Evolutionary conservation across 2,113 vertebrate species (phyloP), one percentile per base, ranked within the genome.

Genomic region (Laticauda laticaudata): DNA sequence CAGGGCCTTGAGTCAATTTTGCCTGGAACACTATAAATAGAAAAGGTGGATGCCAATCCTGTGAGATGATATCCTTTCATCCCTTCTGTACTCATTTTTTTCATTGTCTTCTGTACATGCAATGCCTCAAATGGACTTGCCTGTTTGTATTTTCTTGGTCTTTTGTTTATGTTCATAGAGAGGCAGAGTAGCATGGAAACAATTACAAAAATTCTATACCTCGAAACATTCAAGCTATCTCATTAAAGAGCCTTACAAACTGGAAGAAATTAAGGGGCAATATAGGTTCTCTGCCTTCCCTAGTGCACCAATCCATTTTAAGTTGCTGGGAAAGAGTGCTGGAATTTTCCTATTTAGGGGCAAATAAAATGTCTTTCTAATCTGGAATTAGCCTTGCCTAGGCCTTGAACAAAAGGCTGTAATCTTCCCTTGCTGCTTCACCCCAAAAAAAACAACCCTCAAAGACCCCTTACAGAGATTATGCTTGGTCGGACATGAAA

Each of bases 371-470:
- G 81, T 55, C 56, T 55, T 59, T 90, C 53, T 90, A 39, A 85
- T 86, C 39, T 85, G 18, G 10, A 89, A 57, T 86, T 39, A 92
- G 39, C 48, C 59, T 53, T 69, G 6, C 29, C 91, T 55, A 56
- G 21, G 51, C 51, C 43, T 88, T 34, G 53, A 29, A 48, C 64
- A 92, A 57, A 48, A 90, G 54, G 88, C 39, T 92, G 87, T 75
- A 75, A 92, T 51, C 43, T 59, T 43, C 39, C 54, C 39, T 88
- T 92, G 64, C 64, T 90, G 88, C 55, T 90, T 45, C 85, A 29
- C 88, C 43, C 18, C 14, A n/a, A 69, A 39, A 89, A 92, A 92
- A 39, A 39, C 34, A 39, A 51, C 54, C 92, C 85, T 90, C 45
- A 90, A 89, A 92, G 54, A 81, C 18, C 43, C 53, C 64, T 39